phyloP scores from a whole-genome alignment of 2,113 vertebrate species.

The Notothenia coriiceps region DNA sequence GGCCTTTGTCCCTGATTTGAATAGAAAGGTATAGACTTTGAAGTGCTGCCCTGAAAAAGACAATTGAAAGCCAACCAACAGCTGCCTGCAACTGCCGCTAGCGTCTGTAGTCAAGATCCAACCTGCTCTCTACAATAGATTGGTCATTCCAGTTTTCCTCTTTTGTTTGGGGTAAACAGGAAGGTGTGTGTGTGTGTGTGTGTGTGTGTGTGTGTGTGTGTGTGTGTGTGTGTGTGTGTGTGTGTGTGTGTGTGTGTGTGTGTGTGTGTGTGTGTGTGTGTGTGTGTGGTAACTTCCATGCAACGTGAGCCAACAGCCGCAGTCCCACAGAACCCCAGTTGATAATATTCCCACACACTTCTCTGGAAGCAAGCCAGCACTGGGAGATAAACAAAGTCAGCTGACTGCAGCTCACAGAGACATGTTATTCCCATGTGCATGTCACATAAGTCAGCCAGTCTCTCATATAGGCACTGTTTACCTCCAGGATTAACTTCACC shows the following conservation, averaged over 20 bases:
- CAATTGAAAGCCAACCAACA: slow-evolving; percentile 9
- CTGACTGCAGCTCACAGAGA: slow-evolving; percentile 30
- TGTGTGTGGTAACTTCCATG: neutral
- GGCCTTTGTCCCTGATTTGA: slow-evolving; percentile 64
- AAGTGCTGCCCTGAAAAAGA: slow-evolving; percentile 24
- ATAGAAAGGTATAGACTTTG: slow-evolving; percentile 41
- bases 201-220: too few species aligned
- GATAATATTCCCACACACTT: slow-evolving; percentile 52
- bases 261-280: too few species aligned
- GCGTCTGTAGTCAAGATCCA: slow-evolving; percentile 41
- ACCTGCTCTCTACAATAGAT: slow-evolving; percentile 46
- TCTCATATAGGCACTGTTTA: neutral
- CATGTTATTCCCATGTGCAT: neutral
- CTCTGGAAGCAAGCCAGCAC: slow-evolving; percentile 20
- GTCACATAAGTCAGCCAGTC: neutral
- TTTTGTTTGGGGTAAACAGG: slow-evolving; percentile 66
- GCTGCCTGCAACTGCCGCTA: slow-evolving; percentile 34
- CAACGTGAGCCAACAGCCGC: slow-evolving; percentile 9
- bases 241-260: too few species aligned
- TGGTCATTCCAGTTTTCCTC: slow-evolving; percentile 68
- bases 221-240: too few species aligned
- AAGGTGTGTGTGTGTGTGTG: too few species aligned
- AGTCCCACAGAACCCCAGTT: slow-evolving; percentile 3
- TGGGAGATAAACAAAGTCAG: slow-evolving; percentile 55
- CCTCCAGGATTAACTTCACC: neutral